phyloP scores from a whole-genome alignment of 2,888 invertebrate species.

The Acleris cristana region DNA sequence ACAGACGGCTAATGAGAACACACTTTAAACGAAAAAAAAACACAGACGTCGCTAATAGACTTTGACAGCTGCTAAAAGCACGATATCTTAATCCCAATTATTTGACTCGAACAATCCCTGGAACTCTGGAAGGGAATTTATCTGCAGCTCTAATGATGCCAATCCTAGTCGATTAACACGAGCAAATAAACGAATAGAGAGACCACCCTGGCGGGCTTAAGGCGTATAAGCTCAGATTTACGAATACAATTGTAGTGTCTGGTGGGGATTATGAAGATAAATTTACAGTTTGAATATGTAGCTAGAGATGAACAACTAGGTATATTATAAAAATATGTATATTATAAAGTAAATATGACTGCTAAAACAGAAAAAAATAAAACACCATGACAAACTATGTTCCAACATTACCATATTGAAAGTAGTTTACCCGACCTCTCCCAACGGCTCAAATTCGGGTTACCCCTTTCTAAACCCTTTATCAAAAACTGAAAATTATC shows the following conservation, averaged over 20 bases:
- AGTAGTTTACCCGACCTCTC: no score
- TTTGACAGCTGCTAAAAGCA: conserved; percentile 23
- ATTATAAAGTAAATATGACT: no score
- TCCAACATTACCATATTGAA: no score
- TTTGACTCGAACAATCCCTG: conserved; percentile 25
- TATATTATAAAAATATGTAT: no score
- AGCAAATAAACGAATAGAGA: conserved; percentile 53
- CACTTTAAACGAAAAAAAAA: conserved; percentile 3
- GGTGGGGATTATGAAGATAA: background rate
- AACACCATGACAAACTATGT: accelerated
- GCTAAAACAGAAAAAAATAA: no score
- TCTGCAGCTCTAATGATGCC: conserved; percentile 24
- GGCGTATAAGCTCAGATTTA: conserved; percentile 38
- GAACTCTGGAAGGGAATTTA: conserved; percentile 18
- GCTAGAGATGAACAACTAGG: no score
- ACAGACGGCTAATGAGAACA: background rate
- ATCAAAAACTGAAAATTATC: no score
- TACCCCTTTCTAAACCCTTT: no score
- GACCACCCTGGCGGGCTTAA: conserved; percentile 67
- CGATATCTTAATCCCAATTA: conserved; percentile 28
- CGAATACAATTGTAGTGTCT: conserved; percentile 33
- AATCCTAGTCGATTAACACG: conserved; percentile 38
- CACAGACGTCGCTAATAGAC: conserved; percentile 15
- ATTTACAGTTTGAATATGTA: no score
- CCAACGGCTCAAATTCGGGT: no score